Conservation (phyloP, 2,888 invertebrate genomes). For the Drosophila helvetica region DNA sequence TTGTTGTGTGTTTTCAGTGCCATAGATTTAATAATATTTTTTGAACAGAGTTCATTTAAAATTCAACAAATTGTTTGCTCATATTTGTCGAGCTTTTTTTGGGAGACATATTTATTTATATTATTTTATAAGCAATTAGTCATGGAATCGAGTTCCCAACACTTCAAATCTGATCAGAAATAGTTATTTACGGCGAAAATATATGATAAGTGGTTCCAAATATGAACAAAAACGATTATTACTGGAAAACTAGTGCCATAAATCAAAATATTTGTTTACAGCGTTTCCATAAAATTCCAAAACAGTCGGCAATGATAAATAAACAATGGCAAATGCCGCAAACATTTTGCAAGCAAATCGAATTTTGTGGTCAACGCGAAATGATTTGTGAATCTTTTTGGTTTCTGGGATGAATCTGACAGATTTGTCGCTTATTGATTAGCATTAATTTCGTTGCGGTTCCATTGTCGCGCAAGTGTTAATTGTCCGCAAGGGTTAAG, state of each 20-base stretch:
- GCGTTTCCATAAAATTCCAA: conserved; percentile 17
- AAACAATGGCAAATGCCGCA: conserved; percentile 26
- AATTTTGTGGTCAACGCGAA: conserved; percentile 6
- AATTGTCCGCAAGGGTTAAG: conserved; percentile 34
- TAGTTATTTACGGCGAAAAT: not conserved
- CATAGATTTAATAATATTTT: not conserved
- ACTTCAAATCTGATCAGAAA: not conserved
- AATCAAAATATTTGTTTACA: conserved; percentile 34
- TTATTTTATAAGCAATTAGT: not conserved
- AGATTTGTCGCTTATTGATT: conserved; percentile 14
- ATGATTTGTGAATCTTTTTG: not conserved
- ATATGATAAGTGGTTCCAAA: conserved; percentile 3
- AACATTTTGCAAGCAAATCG: conserved; percentile 27
- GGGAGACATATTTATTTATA: not conserved
- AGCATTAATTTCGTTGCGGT: conserved; percentile 24
- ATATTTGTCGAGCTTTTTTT: too few relatives aligned
- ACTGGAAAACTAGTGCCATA: conserved; percentile 28
- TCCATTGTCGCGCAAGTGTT: conserved; percentile 19
- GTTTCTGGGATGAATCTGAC: not conserved
- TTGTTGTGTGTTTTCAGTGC: not conserved
- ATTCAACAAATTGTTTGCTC: not conserved
- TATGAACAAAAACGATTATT: not conserved
- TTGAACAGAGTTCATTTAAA: not conserved
- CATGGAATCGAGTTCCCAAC: not conserved
- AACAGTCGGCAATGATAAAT: conserved; percentile 30